Evolutionary conservation across 2,888 invertebrate genomes (phyloP).

Genomic region (Baronia brevicornis): DNA sequence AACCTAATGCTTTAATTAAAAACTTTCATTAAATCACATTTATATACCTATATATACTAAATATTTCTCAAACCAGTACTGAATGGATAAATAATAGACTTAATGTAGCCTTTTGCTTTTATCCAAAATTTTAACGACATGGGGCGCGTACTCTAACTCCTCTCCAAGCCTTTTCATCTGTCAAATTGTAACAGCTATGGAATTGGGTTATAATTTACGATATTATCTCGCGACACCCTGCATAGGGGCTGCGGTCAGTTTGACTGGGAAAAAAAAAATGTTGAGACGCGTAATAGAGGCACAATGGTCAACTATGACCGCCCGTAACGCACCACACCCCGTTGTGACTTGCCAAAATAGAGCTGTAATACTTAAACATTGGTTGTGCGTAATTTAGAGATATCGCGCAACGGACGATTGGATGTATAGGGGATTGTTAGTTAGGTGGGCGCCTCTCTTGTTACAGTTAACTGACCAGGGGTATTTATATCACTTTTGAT

Average conservation of each 20-base stretch:
- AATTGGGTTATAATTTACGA: slow-evolving; percentile 76
- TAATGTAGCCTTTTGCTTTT: slow-evolving; percentile 54
- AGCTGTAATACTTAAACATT: slow-evolving; percentile 70
- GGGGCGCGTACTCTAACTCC: slow-evolving; percentile 49
- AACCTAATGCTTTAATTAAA: too few species aligned
- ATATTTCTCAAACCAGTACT: slow-evolving; percentile 18
- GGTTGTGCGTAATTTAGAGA: slow-evolving; percentile 63
- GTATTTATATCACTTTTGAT: slow-evolving; percentile 64
- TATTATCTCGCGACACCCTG: slow-evolving; percentile 67
- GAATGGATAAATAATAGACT: slow-evolving; percentile 41
- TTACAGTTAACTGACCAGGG: slow-evolving; percentile 40
- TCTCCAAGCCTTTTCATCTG: slow-evolving; percentile 72
- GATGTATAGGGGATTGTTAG: slow-evolving; percentile 16
- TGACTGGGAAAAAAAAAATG: slow-evolving; percentile 59
- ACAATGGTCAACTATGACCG: slow-evolving; percentile 56
- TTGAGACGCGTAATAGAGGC: slow-evolving; percentile 45
- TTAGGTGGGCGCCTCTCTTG: slow-evolving; percentile 45
- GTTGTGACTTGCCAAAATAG: slow-evolving; percentile 72
- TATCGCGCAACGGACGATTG: slow-evolving; percentile 45
- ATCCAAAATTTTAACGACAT: slow-evolving; percentile 66
- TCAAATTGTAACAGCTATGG: slow-evolving; percentile 69
- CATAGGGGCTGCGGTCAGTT: slow-evolving; percentile 69
- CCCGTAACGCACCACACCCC: slow-evolving; percentile 49
- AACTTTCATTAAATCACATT: too few species aligned
- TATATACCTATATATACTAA: too few species aligned